These are phyloP conservation scores for Cephus rjabovi DNA, from an alignment of 2,888 invertebrate genomes.

Conservation along the genomic window DNA sequence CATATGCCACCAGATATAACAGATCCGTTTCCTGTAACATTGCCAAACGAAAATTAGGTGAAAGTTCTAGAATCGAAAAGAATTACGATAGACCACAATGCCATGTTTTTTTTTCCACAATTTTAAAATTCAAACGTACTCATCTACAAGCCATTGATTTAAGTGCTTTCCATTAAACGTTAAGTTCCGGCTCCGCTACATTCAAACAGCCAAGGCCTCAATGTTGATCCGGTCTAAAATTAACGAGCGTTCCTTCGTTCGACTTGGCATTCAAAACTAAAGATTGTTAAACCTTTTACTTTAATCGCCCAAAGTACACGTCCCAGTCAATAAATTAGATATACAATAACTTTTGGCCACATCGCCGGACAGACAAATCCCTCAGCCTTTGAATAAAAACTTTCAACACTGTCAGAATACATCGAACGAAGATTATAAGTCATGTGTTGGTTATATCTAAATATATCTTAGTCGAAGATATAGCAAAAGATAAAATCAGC, in stretches of 20 bases:
- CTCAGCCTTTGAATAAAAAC: not conserved
- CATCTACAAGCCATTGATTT: not conserved
- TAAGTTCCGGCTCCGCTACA: not conserved
- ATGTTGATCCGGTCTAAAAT: not conserved
- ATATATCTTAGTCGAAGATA: not conserved
- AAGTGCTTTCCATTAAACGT: not conserved
- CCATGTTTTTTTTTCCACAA: not conserved
- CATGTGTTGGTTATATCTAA: not conserved
- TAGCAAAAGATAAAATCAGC: slow-evolving; percentile 16
- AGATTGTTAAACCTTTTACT: not conserved
- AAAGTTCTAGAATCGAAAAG: not conserved
- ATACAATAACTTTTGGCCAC: not conserved
- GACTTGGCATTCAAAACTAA: not conserved
- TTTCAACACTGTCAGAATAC: not conserved
- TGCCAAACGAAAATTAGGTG: not conserved
- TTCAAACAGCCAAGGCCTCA: not conserved
- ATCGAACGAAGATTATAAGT: not conserved
- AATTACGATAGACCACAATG: not conserved
- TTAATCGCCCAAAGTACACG: not conserved
- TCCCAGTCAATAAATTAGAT: not conserved
- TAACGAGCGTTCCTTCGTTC: not conserved
- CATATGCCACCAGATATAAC: not conserved
- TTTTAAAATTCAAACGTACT: not conserved
- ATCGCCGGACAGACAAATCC: not conserved
- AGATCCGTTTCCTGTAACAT: not conserved